Base-by-base conservation (phyloP, 1,140 invertebrate species). In the Phocides pigmalion region DNA sequence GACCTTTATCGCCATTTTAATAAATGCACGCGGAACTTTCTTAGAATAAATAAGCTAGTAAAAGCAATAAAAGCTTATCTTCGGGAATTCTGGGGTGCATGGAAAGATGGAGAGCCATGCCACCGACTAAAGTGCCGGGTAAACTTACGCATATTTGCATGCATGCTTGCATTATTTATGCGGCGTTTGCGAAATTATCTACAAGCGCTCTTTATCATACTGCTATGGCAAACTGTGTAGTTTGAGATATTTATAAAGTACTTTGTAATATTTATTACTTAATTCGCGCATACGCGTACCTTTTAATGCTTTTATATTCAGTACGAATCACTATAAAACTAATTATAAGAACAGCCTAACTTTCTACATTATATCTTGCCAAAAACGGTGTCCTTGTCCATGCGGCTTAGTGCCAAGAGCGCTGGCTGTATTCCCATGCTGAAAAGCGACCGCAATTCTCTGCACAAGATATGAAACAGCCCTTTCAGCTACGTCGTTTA, bases 1-100 rank as follows among this genome's bases (percentile, higher is more conserved):
- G 74, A 66, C 71, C 76, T 82, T 86, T 89, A 89, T 89, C 82
- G 79, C 86, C 72, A 82, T 85, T 87, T 88, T 89, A 89, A 87
- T 89, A 89, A 85, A 89, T 87, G 81, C 75, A 68, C 75, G 64
- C 63, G 79, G 78, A 82, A 82, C 72, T 81, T 79, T 65, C 68
- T 69, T 70, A 70, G 79, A 77, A 79, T 84, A 78, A 81, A 85
- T 81, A 84, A 82, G 72, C 62, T 67, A 72, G 51, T 47, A 62
- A 14, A 51, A 68, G 79, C 64, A 82, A 81, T 80, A 84, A 82
- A 76, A 56, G 75, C 71, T 73, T 83, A 83, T 87, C 74, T 80
- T 73, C 62, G 62, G 49, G 63, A 64, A 74, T 74, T 75, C 56
- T 59, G 42, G 56, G 46, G 56, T 25, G 42, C 56, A 59, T 59